phyloP scores from a whole-genome alignment of 2,113 vertebrate species.

The Solenodon paradoxus region DNA sequence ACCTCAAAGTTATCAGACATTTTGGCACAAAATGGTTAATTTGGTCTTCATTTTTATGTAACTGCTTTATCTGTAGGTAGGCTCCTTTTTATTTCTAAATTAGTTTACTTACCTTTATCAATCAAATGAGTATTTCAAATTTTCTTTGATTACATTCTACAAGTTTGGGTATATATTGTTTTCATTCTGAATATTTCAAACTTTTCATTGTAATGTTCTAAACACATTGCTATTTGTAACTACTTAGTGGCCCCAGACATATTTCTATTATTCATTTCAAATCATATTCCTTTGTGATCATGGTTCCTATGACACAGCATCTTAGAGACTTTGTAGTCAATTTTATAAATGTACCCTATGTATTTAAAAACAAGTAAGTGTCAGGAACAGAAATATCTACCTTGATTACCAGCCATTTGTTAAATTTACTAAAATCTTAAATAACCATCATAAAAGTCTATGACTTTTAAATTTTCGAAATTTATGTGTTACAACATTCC shows the following conservation, averaged over 20 bases:
- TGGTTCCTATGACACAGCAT: background rate
- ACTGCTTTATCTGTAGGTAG: background rate
- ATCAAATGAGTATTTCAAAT: background rate
- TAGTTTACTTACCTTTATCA: background rate
- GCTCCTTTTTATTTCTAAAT: background rate
- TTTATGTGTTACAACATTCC: background rate
- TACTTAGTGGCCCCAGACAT: background rate
- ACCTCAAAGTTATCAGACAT: background rate
- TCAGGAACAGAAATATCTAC: background rate
- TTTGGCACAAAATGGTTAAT: background rate
- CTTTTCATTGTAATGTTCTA: background rate
- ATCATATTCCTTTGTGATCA: background rate
- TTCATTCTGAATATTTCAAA: background rate
- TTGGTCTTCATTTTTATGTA: background rate
- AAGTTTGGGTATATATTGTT: background rate
- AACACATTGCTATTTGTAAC: background rate
- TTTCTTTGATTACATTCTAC: background rate
- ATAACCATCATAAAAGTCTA: background rate
- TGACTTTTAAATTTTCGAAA: background rate
- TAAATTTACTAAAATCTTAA: conserved; percentile 15
- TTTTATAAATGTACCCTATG: background rate
- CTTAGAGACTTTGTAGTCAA: background rate
- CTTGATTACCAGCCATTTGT: background rate
- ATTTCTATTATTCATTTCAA: background rate
- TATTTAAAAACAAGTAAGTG: background rate